phyloP scores from a whole-genome alignment of 2,888 invertebrate genomes.

The Gnatocerus cornutus region DNA sequence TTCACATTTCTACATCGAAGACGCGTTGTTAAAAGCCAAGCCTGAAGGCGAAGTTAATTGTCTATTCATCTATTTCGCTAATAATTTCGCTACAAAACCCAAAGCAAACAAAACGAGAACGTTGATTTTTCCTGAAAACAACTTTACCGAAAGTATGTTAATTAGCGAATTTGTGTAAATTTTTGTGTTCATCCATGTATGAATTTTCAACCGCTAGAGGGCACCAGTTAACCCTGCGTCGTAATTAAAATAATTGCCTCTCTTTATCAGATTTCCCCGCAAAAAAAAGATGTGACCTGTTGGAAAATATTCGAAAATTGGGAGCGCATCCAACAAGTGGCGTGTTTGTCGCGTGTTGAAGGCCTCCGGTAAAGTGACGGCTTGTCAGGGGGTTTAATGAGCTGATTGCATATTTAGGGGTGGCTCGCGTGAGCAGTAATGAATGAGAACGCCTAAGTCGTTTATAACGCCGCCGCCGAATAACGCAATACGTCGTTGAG shows the following conservation, averaged over 20 bases:
- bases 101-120: not conserved
- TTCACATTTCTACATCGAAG: not conserved
- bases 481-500: conserved; percentile 33
- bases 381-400: conserved; percentile 51
- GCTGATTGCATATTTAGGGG: conserved; percentile 55
- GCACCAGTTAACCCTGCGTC: not conserved
- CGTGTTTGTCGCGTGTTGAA: conserved; percentile 49
- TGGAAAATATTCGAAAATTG: conserved; percentile 27
- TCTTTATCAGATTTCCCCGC: conserved; percentile 21
- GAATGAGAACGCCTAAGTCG: conserved; percentile 47
- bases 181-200: conserved; percentile 8
- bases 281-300: conserved; percentile 18
- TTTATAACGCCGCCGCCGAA: conserved; percentile 38
- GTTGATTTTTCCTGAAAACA: not conserved
- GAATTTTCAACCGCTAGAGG: not conserved
- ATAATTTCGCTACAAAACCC: conserved; percentile 13
- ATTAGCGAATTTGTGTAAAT: conserved; percentile 4
- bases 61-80: conserved; percentile 26
- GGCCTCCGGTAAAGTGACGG: conserved; percentile 47
- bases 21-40: not conserved
- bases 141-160: not conserved
- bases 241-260: conserved; percentile 36
- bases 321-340: conserved; percentile 51
- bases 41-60: conserved; percentile 23
- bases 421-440: conserved; percentile 51